These are phyloP conservation scores for Platyrinchus mystaceus DNA, from an alignment of 2,797 vertebrate species.

Conservation along the genomic window DNA sequence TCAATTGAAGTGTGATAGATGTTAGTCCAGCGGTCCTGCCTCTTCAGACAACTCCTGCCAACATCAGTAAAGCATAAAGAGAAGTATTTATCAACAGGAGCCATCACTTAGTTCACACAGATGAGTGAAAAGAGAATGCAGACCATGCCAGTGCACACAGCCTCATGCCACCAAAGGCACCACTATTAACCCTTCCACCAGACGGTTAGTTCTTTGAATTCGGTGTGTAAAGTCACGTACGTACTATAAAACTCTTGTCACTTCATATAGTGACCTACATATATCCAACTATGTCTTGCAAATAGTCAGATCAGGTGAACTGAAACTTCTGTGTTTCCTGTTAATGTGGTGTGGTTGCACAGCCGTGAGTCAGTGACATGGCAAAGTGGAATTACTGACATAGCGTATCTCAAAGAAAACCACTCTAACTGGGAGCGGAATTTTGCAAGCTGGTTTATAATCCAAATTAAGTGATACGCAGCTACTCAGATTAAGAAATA, in stretches of 20 bases:
- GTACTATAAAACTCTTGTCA: background rate
- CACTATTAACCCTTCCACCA: background rate
- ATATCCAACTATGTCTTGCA: background rate
- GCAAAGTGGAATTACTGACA: slow-evolving; percentile 66
- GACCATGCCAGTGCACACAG: background rate
- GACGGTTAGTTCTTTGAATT: background rate
- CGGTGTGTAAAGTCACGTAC: background rate
- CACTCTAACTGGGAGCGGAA: background rate
- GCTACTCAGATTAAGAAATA: background rate
- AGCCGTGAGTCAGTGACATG: slow-evolving; percentile 66
- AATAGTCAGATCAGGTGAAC: slow-evolving; percentile 38
- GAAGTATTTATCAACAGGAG: background rate
- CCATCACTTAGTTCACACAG: background rate
- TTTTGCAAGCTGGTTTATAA: background rate
- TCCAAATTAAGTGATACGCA: background rate
- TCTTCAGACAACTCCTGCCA: background rate
- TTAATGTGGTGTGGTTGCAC: slow-evolving; percentile 51
- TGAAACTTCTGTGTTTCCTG: slow-evolving; percentile 68
- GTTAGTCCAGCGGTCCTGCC: background rate
- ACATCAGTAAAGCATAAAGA: background rate
- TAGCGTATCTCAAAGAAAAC: background rate
- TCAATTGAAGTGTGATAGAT: background rate
- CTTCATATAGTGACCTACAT: slow-evolving; percentile 74
- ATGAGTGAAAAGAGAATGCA: background rate
- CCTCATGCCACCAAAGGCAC: background rate